Conservation (phyloP, 2,797 vertebrate species). For the Spinus olivaceus region DNA sequence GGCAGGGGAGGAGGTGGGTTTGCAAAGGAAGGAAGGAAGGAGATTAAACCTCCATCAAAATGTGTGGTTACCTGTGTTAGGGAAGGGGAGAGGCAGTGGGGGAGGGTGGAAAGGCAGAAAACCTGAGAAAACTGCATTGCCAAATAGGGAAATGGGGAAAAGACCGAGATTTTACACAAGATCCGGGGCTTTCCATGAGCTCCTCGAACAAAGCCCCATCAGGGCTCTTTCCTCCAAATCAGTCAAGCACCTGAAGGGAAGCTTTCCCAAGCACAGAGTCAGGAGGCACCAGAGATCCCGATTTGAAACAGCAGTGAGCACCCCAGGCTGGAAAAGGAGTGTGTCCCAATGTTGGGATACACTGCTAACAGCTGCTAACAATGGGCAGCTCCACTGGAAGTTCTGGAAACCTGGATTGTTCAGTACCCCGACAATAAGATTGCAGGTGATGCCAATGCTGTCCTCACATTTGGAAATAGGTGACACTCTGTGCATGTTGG, state of each 20-base stretch:
- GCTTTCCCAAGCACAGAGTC: background rate
- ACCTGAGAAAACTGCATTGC: background rate
- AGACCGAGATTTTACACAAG: background rate
- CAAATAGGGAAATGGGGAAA: background rate
- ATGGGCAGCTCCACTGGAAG: background rate
- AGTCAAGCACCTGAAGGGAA: background rate
- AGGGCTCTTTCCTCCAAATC: background rate
- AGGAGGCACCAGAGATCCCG: background rate
- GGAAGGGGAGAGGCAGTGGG: slow-evolving; percentile 9
- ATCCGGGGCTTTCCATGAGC: background rate
- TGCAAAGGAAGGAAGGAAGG: slow-evolving; percentile 64
- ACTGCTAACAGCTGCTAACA: background rate
- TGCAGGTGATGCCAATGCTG: background rate
- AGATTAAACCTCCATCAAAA: slow-evolving; percentile 58
- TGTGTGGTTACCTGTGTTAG: slow-evolving; percentile 5
- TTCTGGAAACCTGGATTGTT: background rate
- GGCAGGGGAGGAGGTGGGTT: slow-evolving; percentile 45
- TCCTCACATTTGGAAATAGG: background rate
- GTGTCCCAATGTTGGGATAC: background rate
- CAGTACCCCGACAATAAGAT: background rate
- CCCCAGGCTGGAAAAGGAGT: background rate
- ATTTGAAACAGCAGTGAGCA: background rate
- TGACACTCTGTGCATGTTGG: fast-evolving
- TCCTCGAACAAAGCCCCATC: background rate
- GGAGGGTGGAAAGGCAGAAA: background rate